Conservation (phyloP, 1,140 invertebrate genomes). For the Stenopsyche tienmushanensis region DNA sequence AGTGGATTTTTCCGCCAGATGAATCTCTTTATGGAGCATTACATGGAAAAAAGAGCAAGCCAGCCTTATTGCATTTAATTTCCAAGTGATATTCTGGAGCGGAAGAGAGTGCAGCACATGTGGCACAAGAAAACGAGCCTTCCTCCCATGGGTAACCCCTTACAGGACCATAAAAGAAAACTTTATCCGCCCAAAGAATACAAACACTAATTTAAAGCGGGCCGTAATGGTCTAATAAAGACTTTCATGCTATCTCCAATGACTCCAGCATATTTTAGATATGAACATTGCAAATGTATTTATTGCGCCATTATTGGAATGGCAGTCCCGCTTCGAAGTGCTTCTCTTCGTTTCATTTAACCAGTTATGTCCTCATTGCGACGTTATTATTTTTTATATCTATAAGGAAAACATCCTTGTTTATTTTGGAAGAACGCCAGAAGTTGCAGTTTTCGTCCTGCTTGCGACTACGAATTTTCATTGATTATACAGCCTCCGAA, state of each 20-base stretch:
- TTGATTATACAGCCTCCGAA: constrained; percentile 1
- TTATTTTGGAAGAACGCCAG: constrained; percentile 16
- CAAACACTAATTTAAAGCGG: constrained; percentile 26
- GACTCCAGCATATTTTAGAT: neutral
- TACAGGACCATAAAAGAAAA: constrained; percentile 24
- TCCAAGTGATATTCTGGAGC: neutral
- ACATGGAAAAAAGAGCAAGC: no score
- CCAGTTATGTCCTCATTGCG: no score
- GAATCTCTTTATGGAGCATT: no score
- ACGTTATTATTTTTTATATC: no score
- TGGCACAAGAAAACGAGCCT: neutral
- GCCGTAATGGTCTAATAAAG: constrained; percentile 24
- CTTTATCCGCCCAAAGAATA: constrained; percentile 24
- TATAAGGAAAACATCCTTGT: no score
- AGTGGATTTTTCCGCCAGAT: no score
- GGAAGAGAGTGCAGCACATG: constrained; percentile 9
- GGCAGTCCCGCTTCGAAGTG: no score
- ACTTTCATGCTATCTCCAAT: constrained; percentile 15
- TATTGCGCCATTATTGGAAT: no score
- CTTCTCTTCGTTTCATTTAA: no score
- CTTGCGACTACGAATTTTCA: constrained; percentile 8
- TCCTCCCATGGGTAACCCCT: no score
- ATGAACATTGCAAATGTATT: constrained; percentile 23
- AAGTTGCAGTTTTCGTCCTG: constrained; percentile 11
- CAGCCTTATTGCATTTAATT: constrained; percentile 18